These are phyloP conservation scores for Gastracanthus pulcherrimus DNA, from an alignment of 2,888 invertebrate genomes.

Conservation along the genomic window DNA sequence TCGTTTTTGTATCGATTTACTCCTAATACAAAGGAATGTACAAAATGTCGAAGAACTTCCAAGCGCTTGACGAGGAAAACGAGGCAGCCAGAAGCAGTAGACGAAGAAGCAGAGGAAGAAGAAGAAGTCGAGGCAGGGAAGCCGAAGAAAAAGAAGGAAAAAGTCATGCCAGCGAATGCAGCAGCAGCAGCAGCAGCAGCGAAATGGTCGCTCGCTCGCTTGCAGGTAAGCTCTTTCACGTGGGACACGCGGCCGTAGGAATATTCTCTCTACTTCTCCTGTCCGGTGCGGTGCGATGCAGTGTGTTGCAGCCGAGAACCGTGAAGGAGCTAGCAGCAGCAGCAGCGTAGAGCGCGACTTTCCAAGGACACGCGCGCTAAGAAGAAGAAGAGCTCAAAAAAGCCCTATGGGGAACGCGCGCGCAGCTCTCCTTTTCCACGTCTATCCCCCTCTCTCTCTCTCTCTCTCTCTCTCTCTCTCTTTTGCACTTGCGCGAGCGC, in stretches of 20 bases:
- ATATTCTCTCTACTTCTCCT: conserved; percentile 1
- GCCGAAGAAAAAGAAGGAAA: too few relatives aligned
- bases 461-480: conserved; percentile 3
- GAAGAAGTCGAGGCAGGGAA: neutral
- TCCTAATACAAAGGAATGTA: conserved; percentile 28
- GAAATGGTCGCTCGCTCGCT: neutral
- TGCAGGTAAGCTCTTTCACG: conserved; percentile 1
- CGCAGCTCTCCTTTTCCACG: conserved; percentile 8
- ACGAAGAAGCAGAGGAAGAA: neutral
- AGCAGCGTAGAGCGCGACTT: conserved; percentile 65
- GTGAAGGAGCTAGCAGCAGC: conserved; percentile 63
- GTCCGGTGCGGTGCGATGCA: neutral
- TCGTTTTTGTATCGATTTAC: too few relatives aligned
- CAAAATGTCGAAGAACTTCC: neutral
- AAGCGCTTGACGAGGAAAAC: neutral
- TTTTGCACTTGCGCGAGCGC: neutral
- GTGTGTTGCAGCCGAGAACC: conserved; percentile 63
- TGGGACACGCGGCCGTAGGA: conserved; percentile 28
- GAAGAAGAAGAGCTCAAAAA: conserved; percentile 60
- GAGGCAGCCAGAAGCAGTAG: neutral
- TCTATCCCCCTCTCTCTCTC: neutral
- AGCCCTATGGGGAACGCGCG: conserved; percentile 60
- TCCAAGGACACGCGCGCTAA: conserved; percentile 67
- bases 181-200: neutral
- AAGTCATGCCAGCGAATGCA: neutral